Conservation (phyloP, 2,113 vertebrate species). For the rabbit (Oryctolagus cuniculus) region mOryCun1.1 NC_091439.1:74224501-74225000, state of each 20-base stretch:
- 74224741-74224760: background rate
- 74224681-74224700: too few relatives aligned
- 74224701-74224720: background rate
- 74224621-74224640: too few relatives aligned
- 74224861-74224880: background rate
- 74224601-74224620: too few relatives aligned
- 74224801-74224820: background rate
- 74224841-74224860: background rate
- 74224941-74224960: background rate
- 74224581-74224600: too few relatives aligned
- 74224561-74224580: too few relatives aligned
- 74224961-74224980: background rate
- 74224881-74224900: background rate
- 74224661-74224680: background rate
- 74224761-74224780: background rate
- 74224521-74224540: too few relatives aligned
- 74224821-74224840: background rate
- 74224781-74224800: too few relatives aligned
- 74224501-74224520: too few relatives aligned
- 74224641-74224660: too few relatives aligned
- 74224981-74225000: background rate
- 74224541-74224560: too few relatives aligned
- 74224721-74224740: background rate
- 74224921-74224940: accelerated
- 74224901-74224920: background rate